These are phyloP conservation scores for Falcunculus frontatus DNA, from an alignment of 2,113 vertebrate genomes.

Conservation along the genomic window DNA sequence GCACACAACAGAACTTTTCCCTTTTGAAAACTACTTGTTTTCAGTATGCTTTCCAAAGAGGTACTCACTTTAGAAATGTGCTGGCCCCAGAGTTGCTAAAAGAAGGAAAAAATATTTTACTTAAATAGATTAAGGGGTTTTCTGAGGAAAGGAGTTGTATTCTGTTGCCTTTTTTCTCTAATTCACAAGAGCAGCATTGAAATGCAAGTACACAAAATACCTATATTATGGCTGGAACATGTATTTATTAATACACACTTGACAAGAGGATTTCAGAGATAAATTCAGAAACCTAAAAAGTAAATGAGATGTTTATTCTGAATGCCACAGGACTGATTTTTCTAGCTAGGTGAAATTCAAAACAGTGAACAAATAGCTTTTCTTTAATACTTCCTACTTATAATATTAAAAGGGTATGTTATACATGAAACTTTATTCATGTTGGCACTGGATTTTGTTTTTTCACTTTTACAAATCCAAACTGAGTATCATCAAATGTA, in stretches of 20 bases:
- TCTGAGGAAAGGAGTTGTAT: background rate
- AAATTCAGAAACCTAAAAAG: background rate
- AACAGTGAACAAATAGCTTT: background rate
- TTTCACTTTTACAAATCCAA: background rate
- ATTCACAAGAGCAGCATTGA: background rate
- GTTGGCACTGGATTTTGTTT: background rate
- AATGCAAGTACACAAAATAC: background rate
- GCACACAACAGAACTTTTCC: background rate
- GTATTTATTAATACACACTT: background rate
- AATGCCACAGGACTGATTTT: background rate
- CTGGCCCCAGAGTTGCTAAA: background rate
- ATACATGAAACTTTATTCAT: background rate
- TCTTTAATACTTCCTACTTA: background rate
- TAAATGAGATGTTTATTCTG: background rate
- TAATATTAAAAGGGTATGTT: background rate
- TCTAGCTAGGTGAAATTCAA: background rate
- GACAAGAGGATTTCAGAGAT: background rate
- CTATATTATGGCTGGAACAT: background rate
- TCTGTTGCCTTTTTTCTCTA: background rate
- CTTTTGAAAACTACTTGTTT: background rate
- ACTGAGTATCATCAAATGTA: background rate
- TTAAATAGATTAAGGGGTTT: background rate
- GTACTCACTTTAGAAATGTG: background rate
- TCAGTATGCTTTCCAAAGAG: background rate
- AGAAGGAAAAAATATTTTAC: background rate